These are phyloP conservation scores for Sitodiplosis mosellana DNA, from an alignment of 1,140 invertebrate species.

Conservation along the genomic window DNA sequence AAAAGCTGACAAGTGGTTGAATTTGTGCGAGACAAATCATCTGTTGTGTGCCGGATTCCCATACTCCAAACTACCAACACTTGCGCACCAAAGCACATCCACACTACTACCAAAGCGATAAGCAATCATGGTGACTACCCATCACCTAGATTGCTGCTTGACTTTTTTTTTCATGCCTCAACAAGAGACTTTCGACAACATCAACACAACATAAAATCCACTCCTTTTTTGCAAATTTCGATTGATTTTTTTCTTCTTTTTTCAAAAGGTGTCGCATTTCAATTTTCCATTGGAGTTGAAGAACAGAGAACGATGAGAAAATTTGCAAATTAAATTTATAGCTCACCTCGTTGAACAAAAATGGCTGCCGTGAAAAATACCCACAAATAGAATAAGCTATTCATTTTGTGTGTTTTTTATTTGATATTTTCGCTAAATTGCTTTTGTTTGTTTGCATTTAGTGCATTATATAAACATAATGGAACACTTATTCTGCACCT, in stretches of 20 bases:
- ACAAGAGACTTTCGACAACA: not conserved
- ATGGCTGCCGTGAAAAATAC: constrained; percentile 1
- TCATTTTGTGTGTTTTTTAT: not conserved
- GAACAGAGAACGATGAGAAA: not conserved
- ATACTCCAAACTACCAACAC: no score
- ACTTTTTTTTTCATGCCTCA: not conserved
- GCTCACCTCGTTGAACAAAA: constrained; percentile 2
- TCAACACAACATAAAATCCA: no score
- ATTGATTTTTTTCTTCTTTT: not conserved
- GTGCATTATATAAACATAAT: no score
- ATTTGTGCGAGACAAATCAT: no score
- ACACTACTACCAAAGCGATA: no score
- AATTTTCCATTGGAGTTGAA: not conserved
- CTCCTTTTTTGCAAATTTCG: not conserved
- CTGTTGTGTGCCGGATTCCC: no score
- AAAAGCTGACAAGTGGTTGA: no score
- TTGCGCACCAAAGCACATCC: no score
- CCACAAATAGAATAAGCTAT: constrained; percentile 1
- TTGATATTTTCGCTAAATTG: not conserved
- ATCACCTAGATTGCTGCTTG: no score
- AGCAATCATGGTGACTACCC: no score
- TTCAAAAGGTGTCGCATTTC: not conserved
- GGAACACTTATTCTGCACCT: no score
- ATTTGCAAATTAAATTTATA: not conserved
- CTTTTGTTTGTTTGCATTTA: no score